Conservation (phyloP, 2,888 invertebrate species). For the Rosalia funebris region DNA sequence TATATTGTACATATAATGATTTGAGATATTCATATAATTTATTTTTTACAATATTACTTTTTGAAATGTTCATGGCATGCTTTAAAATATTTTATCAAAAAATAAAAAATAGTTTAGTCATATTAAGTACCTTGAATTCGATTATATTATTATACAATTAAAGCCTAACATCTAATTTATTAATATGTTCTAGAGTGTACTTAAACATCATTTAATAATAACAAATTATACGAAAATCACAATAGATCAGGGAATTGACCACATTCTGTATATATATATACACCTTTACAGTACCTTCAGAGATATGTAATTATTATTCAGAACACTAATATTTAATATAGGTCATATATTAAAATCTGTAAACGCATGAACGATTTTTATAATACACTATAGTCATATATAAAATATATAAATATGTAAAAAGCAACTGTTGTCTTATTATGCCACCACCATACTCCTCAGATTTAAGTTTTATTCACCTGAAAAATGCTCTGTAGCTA, state of each 20-base stretch:
- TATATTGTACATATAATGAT: constrained; percentile 20
- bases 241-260: constrained; percentile 46
- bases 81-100: constrained; percentile 14
- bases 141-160: constrained; percentile 31
- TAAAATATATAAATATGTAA: constrained; percentile 60
- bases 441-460: too few species aligned
- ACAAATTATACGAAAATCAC: constrained; percentile 27
- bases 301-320: constrained; percentile 29
- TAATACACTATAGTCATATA: constrained; percentile 60
- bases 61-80: constrained; percentile 19
- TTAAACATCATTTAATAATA: constrained; percentile 28
- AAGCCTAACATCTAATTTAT: constrained; percentile 38
- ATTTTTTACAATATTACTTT: constrained; percentile 21
- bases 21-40: constrained; percentile 24
- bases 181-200: constrained; percentile 37
- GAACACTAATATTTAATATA: constrained; percentile 26
- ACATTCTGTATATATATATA: constrained; percentile 42
- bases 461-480: too few species aligned
- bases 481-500: too few species aligned
- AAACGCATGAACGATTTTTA: constrained; percentile 60
- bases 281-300: constrained; percentile 36
- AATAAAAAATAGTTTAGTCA: constrained; percentile 15
- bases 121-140: constrained; percentile 34
- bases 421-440: constrained; percentile 45
- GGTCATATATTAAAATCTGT: constrained; percentile 30